phyloP scores from a whole-genome alignment of 2,797 vertebrate species.

The Ptychadena robeensis region DNA sequence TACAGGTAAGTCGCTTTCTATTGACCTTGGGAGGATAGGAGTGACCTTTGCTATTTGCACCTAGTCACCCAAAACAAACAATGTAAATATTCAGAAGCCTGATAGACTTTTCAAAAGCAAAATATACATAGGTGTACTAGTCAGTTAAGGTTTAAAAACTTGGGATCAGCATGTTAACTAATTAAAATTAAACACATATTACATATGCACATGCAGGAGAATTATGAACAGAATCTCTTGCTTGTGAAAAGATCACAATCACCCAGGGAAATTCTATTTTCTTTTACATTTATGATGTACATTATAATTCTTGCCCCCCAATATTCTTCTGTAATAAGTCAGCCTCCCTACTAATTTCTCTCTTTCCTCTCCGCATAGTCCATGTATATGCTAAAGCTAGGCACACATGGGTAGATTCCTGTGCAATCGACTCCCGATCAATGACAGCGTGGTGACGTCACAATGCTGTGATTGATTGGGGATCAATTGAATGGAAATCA shows the following conservation, averaged over 20 bases:
- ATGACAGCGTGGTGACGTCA: no score
- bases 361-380: no score
- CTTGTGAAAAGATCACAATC: neutral
- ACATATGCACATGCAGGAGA: neutral
- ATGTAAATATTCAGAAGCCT: neutral
- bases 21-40: slow-evolving; percentile 10
- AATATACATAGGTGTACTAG: neutral
- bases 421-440: no score
- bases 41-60: slow-evolving; percentile 31
- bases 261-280: neutral
- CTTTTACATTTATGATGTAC: neutral
- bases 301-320: neutral
- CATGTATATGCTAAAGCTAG: no score
- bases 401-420: no score
- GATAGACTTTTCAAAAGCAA: neutral
- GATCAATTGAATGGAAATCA: no score
- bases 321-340: neutral
- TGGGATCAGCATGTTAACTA: neutral
- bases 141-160: neutral
- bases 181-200: neutral
- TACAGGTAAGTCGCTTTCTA: slow-evolving; percentile 14
- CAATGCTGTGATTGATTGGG: no score
- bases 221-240: neutral
- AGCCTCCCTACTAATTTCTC: neutral
- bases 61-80: slow-evolving; percentile 22